Percentiles rank a stretch among this genome's conserved stretches.
phyloP scores from a whole-genome alignment of 1,140 invertebrate species.

The Nephila pilipes region DNA sequence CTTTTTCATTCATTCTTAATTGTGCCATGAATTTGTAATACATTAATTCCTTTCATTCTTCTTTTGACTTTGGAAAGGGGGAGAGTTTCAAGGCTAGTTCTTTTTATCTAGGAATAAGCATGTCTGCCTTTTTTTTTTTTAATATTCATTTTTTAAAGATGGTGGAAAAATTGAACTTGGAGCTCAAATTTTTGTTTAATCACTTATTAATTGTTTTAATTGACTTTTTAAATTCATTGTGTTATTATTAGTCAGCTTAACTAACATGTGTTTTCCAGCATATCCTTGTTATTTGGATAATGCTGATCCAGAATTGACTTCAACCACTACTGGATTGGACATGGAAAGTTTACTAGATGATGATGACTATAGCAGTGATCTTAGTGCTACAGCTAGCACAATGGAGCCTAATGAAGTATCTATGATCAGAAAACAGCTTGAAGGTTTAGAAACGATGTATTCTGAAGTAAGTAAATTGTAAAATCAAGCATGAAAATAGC shows the following conservation, averaged over 20 bases:
- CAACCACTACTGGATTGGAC: slow-evolving; percentile 88
- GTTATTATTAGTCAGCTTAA: neutral
- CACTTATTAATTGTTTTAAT: neutral
- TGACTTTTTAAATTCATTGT: neutral
- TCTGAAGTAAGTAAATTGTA: slow-evolving; percentile 83
- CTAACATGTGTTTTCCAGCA: slow-evolving; percentile 46
- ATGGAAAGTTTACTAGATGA: slow-evolving; percentile 84
- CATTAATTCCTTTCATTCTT: neutral
- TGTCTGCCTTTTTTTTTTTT: neutral
- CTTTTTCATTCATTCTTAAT: neutral
- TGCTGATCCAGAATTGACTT: slow-evolving; percentile 89
- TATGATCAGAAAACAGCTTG: slow-evolving; percentile 90
- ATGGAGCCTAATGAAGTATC: slow-evolving; percentile 84
- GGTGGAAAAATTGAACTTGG: neutral
- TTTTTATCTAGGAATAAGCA: neutral
- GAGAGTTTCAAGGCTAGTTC: neutral
- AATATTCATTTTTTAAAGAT: neutral
- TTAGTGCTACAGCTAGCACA: slow-evolving; percentile 84
- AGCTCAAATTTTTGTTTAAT: neutral
- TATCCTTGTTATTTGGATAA: slow-evolving; percentile 79
- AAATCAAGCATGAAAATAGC: too few relatives aligned
- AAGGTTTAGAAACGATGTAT: slow-evolving; percentile 94
- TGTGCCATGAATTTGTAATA: neutral
- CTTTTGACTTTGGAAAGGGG: neutral
- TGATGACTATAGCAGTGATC: slow-evolving; percentile 84